Percentiles rank a stretch among this genome's conserved stretches.
These are phyloP conservation scores for Zaprionus gabonicus DNA, from an alignment of 1,140 invertebrate genomes.

Conservation along the genomic window DNA sequence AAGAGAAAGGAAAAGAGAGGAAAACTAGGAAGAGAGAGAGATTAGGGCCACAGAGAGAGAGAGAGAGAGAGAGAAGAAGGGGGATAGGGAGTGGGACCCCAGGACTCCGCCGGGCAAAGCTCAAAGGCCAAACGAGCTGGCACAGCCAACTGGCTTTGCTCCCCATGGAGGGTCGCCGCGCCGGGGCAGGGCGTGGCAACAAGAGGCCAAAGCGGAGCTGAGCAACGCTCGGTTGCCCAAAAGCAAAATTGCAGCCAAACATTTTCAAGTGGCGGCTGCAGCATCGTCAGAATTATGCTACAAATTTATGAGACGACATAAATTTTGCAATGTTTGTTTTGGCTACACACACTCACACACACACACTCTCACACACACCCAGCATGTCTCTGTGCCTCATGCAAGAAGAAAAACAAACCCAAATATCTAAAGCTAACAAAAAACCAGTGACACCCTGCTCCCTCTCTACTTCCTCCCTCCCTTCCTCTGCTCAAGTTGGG, in stretches of 20 bases:
- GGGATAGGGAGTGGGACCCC: background rate
- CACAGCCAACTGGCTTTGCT: conserved; percentile 41
- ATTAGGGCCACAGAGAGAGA: background rate
- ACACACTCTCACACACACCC: background rate
- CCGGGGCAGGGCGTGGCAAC: background rate
- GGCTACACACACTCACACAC: conserved; percentile 49
- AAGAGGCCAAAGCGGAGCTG: background rate
- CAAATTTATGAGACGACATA: conserved; percentile 82
- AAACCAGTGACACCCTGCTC: conserved; percentile 43
- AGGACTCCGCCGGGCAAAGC: conserved; percentile 28
- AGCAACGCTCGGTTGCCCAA: conserved; percentile 30
- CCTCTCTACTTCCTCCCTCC: background rate
- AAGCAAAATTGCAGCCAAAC: conserved; percentile 79
- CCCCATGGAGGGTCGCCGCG: conserved; percentile 27
- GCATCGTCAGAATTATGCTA: conserved; percentile 79
- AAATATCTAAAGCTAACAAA: conserved; percentile 75
- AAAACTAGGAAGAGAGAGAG: background rate
- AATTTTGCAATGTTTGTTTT: conserved; percentile 82
- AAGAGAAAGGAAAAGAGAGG: background rate
- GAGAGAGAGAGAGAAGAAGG: background rate
- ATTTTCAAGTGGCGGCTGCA: conserved; percentile 76
- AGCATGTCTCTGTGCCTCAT: conserved; percentile 12
- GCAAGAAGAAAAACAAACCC: conserved; percentile 68
- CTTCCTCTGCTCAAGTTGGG: background rate
- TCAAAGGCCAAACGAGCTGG: conserved; percentile 69